Evolutionary conservation across 37 sponge, comb jelly and placozoan species (phyloP).

Genomic region (Beroe ovata): DNA sequence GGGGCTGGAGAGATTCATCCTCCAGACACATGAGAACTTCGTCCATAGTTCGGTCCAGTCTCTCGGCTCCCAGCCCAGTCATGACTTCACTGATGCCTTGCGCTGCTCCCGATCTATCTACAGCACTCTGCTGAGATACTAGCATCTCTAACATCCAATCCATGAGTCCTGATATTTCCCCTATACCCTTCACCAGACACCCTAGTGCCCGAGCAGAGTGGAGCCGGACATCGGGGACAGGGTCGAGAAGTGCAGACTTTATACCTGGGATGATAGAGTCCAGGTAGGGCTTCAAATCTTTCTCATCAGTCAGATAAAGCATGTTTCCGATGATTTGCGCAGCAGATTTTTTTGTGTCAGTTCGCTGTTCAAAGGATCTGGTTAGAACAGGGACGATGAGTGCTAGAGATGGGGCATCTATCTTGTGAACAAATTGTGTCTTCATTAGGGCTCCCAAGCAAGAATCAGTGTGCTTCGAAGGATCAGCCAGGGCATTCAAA

Average conservation of each 20-base stretch:
- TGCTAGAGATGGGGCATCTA: conserved; percentile 97
- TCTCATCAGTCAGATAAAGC: conserved; percentile 90
- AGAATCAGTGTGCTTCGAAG: conserved; percentile 75
- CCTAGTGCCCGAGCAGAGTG: conserved; percentile 86
- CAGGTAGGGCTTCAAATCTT: conserved; percentile 93
- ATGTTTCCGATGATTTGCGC: conserved; percentile 95
- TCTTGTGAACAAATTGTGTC: conserved; percentile 93
- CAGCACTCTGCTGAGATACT: conserved; percentile 78
- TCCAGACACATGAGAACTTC: conserved; percentile 75
- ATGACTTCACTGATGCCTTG: conserved; percentile 83
- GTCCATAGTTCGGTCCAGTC: conserved; percentile 78
- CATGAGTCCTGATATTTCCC: conserved; percentile 74
- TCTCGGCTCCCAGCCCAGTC: conserved; percentile 73
- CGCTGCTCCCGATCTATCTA: conserved; percentile 96
- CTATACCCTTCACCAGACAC: conserved; percentile 79
- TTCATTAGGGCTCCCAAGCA: conserved; percentile 86
- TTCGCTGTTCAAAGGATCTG: conserved; percentile 81
- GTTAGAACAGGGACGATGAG: conserved; percentile 94
- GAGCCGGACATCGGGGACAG: conserved; percentile 85
- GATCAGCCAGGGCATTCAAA: conserved; percentile 79
- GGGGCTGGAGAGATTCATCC: conserved; percentile 71
- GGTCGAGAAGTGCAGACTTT: conserved; percentile 89
- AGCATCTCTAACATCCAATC: conserved; percentile 86
- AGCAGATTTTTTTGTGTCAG: conserved; percentile 96
- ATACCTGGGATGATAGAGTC: conserved; percentile 87